Evolutionary conservation across 30 jellyfish, hydroid and myxozoan genomes (phyloP).

Genomic region (Hydractinia echinata): DNA sequence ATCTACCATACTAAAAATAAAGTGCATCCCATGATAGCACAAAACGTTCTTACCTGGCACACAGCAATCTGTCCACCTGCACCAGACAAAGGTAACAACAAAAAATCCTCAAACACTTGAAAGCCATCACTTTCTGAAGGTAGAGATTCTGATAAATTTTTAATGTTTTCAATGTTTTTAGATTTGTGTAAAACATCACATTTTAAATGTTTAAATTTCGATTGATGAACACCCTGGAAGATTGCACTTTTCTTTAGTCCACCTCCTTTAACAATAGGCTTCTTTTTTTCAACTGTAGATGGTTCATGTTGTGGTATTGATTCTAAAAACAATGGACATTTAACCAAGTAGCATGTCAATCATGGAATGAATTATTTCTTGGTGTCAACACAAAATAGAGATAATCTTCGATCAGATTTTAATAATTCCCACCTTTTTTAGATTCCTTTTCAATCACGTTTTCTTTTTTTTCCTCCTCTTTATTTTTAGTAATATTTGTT

Average conservation of each 20-base stretch:
- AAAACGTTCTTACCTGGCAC: constrained; percentile 51
- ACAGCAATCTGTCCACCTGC: constrained; percentile 96
- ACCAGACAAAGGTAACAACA: constrained; percentile 79
- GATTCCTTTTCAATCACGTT: neutral
- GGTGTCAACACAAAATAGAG: too few species aligned
- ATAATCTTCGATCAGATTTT: too few species aligned
- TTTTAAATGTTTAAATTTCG: constrained; percentile 74
- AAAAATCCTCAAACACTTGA: constrained; percentile 62
- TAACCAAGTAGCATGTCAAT: neutral
- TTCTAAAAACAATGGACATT: neutral
- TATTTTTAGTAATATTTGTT: neutral
- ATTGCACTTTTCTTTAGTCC: neutral
- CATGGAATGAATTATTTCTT: neutral
- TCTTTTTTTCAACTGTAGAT: neutral
- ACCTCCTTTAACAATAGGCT: neutral
- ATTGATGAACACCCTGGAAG: constrained; percentile 60
- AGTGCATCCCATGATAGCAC: too few species aligned
- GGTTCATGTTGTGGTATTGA: neutral
- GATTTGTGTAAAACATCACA: constrained; percentile 64
- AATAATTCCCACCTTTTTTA: too few species aligned
- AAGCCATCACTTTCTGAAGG: constrained; percentile 92
- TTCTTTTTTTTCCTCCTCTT: neutral
- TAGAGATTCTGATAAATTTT: constrained; percentile 60
- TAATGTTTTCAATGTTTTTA: constrained; percentile 67
- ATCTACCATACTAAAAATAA: too few species aligned